Evolutionary conservation across 2,113 vertebrate species (phyloP).

Genomic region (Scytalopus superciliaris): DNA sequence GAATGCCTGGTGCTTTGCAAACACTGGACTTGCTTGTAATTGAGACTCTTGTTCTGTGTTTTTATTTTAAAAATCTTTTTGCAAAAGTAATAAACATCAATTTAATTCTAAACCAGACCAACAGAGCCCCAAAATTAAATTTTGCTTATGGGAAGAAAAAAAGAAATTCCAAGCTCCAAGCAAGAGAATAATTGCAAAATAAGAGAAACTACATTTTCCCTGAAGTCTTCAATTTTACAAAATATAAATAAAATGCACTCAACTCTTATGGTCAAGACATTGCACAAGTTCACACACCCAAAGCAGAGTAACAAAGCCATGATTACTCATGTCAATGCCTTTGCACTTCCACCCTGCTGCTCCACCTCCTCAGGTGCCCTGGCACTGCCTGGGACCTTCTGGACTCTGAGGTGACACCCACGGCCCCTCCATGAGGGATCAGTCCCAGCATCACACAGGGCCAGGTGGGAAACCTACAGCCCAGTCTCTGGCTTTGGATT

Average conservation of each 20-base stretch:
- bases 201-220: neutral
- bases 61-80: neutral
- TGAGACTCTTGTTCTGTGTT: neutral
- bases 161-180: neutral
- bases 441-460: fast-evolving
- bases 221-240: neutral
- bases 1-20: neutral
- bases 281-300: neutral
- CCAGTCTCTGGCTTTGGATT: fast-evolving
- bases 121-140: neutral
- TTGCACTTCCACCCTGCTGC: neutral
- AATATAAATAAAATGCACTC: neutral
- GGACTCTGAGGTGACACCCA: neutral
- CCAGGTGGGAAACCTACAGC: neutral
- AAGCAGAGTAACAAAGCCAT: neutral
- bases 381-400: neutral
- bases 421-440: neutral
- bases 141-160: neutral
- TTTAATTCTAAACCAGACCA: neutral
- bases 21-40: neutral
- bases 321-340: neutral
- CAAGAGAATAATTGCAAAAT: neutral
- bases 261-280: neutral
- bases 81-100: neutral
- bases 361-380: neutral